These are phyloP conservation scores for Drosophila paramelanica DNA, from an alignment of 2,888 invertebrate species.

Conservation along the genomic window DNA sequence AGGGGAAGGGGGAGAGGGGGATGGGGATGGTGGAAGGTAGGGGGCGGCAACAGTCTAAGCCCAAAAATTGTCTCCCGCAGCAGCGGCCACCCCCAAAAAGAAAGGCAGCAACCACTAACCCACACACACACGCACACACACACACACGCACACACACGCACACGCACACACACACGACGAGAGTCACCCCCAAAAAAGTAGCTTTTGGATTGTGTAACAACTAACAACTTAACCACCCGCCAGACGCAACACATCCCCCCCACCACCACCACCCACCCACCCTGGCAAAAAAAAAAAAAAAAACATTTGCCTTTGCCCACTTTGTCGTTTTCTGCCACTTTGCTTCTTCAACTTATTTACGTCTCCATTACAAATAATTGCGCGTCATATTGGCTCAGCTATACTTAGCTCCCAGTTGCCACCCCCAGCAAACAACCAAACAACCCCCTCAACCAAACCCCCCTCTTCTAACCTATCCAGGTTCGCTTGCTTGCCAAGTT, in stretches of 20 bases:
- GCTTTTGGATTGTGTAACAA: constrained; percentile 70
- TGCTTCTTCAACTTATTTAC: constrained; percentile 80
- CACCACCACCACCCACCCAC: constrained; percentile 5
- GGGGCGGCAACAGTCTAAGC: constrained; percentile 15
- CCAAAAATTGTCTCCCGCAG: constrained; percentile 49
- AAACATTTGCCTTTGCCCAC: constrained; percentile 49
- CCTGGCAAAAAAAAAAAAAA: not conserved
- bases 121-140: constrained; percentile 10
- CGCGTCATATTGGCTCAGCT: constrained; percentile 83
- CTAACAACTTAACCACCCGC: constrained; percentile 73
- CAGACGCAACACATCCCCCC: constrained; percentile 26
- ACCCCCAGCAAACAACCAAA: not conserved
- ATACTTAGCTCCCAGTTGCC: constrained; percentile 47
- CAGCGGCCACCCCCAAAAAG: constrained; percentile 20
- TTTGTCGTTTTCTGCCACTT: constrained; percentile 77
- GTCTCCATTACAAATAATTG: constrained; percentile 85
- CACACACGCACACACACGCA: not conserved
- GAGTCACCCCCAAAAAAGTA: constrained; percentile 67
- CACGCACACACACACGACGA: constrained; percentile 7
- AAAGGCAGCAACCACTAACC: constrained; percentile 45
- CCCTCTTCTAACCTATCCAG: not conserved
- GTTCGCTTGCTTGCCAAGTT: constrained; percentile 13
- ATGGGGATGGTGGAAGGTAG: too few relatives aligned
- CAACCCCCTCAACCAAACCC: not conserved
- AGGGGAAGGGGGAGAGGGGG: not conserved